phyloP scores from a whole-genome alignment of 2,888 invertebrate species.

The Spatulosminthurus flaviceps region DNA sequence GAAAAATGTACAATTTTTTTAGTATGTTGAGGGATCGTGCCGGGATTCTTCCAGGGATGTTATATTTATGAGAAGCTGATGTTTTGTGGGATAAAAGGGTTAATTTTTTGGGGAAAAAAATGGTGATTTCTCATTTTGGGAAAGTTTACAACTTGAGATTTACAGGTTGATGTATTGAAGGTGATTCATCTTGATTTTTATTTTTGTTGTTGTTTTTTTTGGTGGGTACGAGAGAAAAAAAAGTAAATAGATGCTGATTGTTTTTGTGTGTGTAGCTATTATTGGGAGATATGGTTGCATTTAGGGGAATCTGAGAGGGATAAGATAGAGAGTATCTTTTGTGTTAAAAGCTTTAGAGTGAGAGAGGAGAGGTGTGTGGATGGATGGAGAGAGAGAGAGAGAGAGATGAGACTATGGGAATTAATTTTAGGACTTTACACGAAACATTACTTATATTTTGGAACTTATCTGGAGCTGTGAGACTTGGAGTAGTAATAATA shows the following conservation, averaged over 20 bases:
- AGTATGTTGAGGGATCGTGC: no score
- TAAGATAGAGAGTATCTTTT: background rate
- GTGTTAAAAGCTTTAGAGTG: slow-evolving; percentile 12
- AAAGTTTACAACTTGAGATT: background rate
- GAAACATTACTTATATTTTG: slow-evolving; percentile 1
- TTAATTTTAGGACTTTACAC: slow-evolving; percentile 11
- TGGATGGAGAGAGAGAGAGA: no score
- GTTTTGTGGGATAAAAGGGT: background rate
- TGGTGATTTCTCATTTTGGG: background rate
- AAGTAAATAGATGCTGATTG: background rate
- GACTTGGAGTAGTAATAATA: background rate
- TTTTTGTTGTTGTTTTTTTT: no score
- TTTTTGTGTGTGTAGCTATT: background rate
- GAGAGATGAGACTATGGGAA: background rate
- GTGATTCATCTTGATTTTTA: background rate
- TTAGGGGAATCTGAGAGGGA: no score
- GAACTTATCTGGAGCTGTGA: background rate
- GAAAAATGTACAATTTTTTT: no score
- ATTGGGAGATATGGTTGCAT: no score
- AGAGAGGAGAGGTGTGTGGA: no score
- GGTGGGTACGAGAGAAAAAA: no score
- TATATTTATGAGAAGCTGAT: no score
- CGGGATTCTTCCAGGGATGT: no score
- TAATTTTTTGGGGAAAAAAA: background rate
- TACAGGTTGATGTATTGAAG: background rate